These are phyloP conservation scores for Lynx canadensis DNA, from an alignment of 2,113 vertebrate genomes.

Conservation along the genomic window DNA sequence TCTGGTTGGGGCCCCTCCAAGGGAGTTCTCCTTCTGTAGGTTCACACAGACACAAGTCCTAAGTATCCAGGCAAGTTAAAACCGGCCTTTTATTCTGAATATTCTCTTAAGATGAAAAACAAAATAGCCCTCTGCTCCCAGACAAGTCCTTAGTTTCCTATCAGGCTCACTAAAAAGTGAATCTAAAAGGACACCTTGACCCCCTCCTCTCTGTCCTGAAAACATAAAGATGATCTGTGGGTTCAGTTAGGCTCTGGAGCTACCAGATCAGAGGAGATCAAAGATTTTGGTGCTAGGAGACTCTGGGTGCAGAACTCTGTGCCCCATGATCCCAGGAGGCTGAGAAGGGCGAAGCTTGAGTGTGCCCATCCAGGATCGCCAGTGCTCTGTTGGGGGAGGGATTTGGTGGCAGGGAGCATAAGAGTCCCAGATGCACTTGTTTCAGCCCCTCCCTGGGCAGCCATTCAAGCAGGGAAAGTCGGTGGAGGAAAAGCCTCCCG, in stretches of 20 bases:
- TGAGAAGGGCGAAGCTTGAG: neutral
- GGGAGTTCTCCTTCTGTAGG: constrained; percentile 54
- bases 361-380: neutral
- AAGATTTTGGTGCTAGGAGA: neutral
- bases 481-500: constrained; percentile 70
- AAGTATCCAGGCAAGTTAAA: constrained; percentile 58
- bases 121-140: neutral
- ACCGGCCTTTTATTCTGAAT: constrained; percentile 17
- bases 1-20: constrained; percentile 66
- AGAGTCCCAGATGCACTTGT: constrained; percentile 61
- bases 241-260: neutral
- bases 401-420: neutral
- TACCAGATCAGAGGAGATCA: neutral
- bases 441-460: constrained; percentile 59
- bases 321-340: neutral
- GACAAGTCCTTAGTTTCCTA: neutral
- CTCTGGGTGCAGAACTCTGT: neutral
- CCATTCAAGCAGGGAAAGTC: constrained; percentile 72
- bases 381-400: neutral
- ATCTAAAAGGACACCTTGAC: neutral
- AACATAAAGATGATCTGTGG: neutral
- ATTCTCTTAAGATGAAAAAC: constrained; percentile 3
- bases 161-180: neutral
- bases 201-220: neutral
- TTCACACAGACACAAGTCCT: constrained; percentile 29